phyloP scores from a whole-genome alignment of 2,888 invertebrate species.

The Eutolmus rufibarbis region DNA sequence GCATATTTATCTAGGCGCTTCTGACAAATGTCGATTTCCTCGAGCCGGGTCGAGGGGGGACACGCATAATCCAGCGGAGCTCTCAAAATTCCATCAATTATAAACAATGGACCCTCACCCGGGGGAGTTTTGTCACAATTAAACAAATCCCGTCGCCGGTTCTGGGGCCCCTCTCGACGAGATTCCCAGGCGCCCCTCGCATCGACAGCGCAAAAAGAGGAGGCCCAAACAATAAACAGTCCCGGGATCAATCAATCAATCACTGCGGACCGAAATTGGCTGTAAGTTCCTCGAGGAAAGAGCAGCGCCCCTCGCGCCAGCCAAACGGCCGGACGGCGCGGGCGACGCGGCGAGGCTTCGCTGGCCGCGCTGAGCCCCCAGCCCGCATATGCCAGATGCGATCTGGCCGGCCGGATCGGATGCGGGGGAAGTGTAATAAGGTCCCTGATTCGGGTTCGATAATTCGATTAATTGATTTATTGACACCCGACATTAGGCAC shows the following conservation, averaged over 20 bases:
- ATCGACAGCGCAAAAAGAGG: not conserved
- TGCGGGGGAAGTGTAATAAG: not conserved
- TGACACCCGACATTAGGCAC: conserved; percentile 46
- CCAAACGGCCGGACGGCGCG: not conserved
- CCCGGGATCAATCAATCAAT: conserved; percentile 41
- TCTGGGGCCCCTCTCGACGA: not conserved
- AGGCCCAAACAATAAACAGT: conserved; percentile 35
- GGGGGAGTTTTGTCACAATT: conserved; percentile 45
- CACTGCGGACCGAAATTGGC: conserved; percentile 34
- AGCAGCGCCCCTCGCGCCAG: not conserved
- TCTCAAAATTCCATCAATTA: conserved; percentile 43
- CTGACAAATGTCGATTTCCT: conserved; percentile 23
- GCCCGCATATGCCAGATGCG: conserved; percentile 27
- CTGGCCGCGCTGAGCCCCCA: not conserved
- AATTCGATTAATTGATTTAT: conserved; percentile 49
- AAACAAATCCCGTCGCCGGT: conserved; percentile 46
- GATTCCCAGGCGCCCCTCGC: not conserved
- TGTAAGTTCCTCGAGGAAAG: not conserved
- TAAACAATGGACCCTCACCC: conserved; percentile 43
- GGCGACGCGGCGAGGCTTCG: not conserved
- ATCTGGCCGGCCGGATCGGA: not conserved
- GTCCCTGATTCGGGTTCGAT: conserved; percentile 35
- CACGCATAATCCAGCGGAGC: not conserved
- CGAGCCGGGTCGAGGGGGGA: not conserved
- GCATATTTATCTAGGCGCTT: conserved; percentile 23